phyloP scores from a whole-genome alignment of 92 coral and sea anemone genomes.

The Zoanthus sansibaricus region DNA sequence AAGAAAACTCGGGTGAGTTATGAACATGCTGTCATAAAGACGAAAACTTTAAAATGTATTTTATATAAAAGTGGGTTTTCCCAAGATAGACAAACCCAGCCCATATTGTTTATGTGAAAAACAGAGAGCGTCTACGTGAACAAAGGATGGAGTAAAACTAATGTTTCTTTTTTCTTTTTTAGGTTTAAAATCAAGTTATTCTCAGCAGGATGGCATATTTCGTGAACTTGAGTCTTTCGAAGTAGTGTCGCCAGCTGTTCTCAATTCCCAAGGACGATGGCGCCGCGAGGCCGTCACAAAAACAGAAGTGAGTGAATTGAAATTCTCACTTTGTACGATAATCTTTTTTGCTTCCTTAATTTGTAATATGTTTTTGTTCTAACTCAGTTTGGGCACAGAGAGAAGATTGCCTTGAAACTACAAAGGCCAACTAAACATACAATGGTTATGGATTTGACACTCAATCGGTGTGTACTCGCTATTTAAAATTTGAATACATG shows the following conservation, averaged over 20 bases:
- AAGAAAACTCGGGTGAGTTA: conserved; percentile 3
- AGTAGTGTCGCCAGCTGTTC: conserved; percentile 20
- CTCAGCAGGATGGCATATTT: conserved; percentile 19
- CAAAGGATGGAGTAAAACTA: neutral
- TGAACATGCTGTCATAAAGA: no score
- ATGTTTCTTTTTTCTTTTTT: neutral
- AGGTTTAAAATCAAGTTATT: conserved; percentile 14
- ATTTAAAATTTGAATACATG: neutral
- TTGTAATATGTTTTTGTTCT: no score
- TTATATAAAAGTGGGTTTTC: neutral
- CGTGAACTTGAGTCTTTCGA: conserved; percentile 30
- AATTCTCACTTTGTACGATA: neutral
- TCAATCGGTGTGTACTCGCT: conserved; percentile 14
- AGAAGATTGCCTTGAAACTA: conserved; percentile 1
- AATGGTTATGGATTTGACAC: conserved; percentile 33
- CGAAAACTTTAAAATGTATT: no score
- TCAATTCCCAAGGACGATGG: conserved; percentile 26
- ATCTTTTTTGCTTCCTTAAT: neutral
- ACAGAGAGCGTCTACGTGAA: neutral
- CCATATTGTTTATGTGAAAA: neutral
- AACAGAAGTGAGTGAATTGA: conserved; percentile 11
- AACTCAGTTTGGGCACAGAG: conserved; percentile 33
- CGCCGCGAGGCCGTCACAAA: conserved; percentile 22
- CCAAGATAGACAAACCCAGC: conserved; percentile 16
- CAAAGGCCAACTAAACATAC: neutral